Conservation (phyloP, 2,888 invertebrate genomes). For the Sceliomorpha sp. region DNA sequence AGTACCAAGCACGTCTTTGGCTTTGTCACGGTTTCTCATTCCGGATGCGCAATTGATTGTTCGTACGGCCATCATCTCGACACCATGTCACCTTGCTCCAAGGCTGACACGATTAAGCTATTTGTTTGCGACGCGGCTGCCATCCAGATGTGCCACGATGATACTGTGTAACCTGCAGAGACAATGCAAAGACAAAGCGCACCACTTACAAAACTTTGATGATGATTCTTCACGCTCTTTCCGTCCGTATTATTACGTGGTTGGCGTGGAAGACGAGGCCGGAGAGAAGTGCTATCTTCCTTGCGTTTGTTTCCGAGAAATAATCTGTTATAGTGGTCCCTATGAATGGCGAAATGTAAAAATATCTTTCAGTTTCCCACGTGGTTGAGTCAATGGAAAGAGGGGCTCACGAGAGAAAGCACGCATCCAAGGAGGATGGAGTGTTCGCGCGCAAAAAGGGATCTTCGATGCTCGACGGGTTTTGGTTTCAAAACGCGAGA, state of each 20-base stretch:
- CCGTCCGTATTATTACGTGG: constrained; percentile 52
- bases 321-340: constrained; percentile 77
- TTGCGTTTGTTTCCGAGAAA: constrained; percentile 73
- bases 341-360: constrained; percentile 80
- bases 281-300: constrained; percentile 50
- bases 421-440: constrained; percentile 43
- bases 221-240: constrained; percentile 75
- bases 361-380: constrained; percentile 76
- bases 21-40: constrained; percentile 48
- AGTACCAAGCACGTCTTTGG: too few relatives aligned
- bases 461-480: constrained; percentile 45
- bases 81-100: constrained; percentile 34
- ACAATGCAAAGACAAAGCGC: constrained; percentile 58
- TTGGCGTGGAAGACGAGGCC: too few relatives aligned
- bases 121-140: constrained; percentile 42
- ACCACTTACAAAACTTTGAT: constrained; percentile 72
- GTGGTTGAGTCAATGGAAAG: constrained; percentile 73
- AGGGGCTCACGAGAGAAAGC: constrained; percentile 56
- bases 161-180: constrained; percentile 40
- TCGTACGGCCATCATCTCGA: too few relatives aligned
- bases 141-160: constrained; percentile 42
- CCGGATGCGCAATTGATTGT: constrained; percentile 16
- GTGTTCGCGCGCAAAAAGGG: constrained; percentile 49
- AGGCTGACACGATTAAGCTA: constrained; percentile 23
- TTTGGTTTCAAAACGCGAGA: constrained; percentile 47